Conservation (phyloP, 2,888 invertebrate species). For the Erannis defoliaria region DNA sequence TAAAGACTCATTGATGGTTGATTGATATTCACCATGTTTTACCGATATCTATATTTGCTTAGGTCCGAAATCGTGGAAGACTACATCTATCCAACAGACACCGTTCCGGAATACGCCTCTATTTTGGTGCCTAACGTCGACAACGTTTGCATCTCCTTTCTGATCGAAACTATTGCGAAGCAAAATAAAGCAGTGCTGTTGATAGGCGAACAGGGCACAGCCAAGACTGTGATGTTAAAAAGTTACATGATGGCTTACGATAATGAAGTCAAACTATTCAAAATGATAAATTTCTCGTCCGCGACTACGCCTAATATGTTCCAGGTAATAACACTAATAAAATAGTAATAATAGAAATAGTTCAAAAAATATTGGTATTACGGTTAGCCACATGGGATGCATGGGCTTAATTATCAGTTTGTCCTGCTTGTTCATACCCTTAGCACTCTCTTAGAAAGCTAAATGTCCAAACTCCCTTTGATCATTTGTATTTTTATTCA, state of each 20-base stretch:
- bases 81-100: conserved; percentile 91
- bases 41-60: not conserved
- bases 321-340: no score
- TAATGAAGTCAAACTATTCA: conserved; percentile 92
- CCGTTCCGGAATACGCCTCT: conserved; percentile 91
- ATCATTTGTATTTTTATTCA: no score
- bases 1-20: no score
- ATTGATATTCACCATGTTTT: not conserved
- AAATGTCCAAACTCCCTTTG: no score
- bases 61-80: conserved; percentile 89
- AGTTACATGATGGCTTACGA: conserved; percentile 92
- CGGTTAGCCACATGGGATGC: no score
- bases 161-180: conserved; percentile 93
- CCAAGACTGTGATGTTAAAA: conserved; percentile 96
- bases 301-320: conserved; percentile 97
- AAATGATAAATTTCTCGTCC: conserved; percentile 95
- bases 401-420: no score
- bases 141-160: conserved; percentile 94
- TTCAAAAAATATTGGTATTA: no score
- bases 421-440: no score
- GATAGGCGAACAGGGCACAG: conserved; percentile 96
- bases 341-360: no score
- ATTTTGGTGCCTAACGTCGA: conserved; percentile 96
- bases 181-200: conserved; percentile 93
- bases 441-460: no score